phyloP scores from a whole-genome alignment of 2,797 vertebrate species.

The Bucorvus abyssinicus region DNA sequence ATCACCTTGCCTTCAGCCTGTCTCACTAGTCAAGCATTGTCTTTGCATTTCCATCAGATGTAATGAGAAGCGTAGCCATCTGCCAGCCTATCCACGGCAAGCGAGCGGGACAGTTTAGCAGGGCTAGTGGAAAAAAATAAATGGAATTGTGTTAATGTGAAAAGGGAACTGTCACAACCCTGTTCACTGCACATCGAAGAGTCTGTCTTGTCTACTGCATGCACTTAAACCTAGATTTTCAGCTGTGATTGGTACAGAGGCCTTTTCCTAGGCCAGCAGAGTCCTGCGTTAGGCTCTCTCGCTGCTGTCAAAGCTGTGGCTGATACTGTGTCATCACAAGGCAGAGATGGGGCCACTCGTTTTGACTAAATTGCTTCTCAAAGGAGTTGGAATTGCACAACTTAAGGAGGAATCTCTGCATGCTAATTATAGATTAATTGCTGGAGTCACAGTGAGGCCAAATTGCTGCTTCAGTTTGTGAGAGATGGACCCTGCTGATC shows the following conservation, averaged over 20 bases:
- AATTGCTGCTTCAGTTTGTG: not conserved
- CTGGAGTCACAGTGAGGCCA: not conserved
- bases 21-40: not conserved
- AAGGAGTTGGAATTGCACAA: not conserved
- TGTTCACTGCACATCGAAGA: not conserved
- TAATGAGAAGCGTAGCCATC: fast-evolving
- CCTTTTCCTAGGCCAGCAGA: not conserved
- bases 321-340: not conserved
- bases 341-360: not conserved
- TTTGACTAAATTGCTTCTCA: not conserved
- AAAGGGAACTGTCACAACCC: not conserved
- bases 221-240: not conserved
- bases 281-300: not conserved
- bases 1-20: not conserved
- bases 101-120: not conserved
- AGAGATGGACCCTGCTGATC: not conserved
- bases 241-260: not conserved
- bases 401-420: not conserved
- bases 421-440: not conserved
- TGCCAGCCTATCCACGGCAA: not conserved
- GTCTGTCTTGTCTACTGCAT: not conserved
- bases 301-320: not conserved
- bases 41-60: not conserved
- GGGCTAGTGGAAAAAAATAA: not conserved
- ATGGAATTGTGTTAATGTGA: not conserved